These are phyloP conservation scores for Eulemur rubriventer DNA, from an alignment of 2,797 vertebrate species.

Conservation along the genomic window DNA sequence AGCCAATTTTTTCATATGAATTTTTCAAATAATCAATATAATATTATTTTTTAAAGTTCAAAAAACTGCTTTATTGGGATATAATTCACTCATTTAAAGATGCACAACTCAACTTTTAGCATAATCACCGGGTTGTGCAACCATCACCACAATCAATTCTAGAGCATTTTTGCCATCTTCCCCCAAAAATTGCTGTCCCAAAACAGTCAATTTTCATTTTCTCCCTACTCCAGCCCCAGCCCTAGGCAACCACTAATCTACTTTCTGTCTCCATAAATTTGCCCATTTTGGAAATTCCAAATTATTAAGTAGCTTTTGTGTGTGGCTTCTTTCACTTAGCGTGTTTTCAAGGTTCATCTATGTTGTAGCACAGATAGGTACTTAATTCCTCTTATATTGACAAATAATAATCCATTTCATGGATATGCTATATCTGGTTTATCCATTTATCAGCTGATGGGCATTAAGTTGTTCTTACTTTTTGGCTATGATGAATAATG, in stretches of 20 bases:
- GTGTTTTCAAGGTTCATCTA: background rate
- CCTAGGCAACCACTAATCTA: background rate
- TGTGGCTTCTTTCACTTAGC: background rate
- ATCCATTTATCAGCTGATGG: background rate
- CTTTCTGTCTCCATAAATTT: background rate
- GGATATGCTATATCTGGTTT: background rate
- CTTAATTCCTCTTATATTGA: background rate
- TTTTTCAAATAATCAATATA: background rate
- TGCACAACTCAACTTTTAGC: background rate
- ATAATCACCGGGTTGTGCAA: background rate
- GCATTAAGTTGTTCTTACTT: background rate
- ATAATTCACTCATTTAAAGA: background rate
- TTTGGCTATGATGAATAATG: background rate
- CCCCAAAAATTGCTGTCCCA: background rate
- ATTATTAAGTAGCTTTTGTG: background rate
- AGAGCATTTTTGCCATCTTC: background rate
- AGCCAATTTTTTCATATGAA: background rate
- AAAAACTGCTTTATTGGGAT: background rate
- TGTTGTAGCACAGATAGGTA: background rate
- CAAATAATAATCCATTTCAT: background rate
- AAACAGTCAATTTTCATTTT: background rate
- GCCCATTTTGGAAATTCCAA: background rate
- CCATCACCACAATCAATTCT: background rate
- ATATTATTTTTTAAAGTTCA: background rate
- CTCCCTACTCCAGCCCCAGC: accelerated